A percentile compares a stretch with the other conserved stretches of the same genome.
Conservation (phyloP, 92 coral and sea anemone species). For the Nematostella vectensis region DNA sequence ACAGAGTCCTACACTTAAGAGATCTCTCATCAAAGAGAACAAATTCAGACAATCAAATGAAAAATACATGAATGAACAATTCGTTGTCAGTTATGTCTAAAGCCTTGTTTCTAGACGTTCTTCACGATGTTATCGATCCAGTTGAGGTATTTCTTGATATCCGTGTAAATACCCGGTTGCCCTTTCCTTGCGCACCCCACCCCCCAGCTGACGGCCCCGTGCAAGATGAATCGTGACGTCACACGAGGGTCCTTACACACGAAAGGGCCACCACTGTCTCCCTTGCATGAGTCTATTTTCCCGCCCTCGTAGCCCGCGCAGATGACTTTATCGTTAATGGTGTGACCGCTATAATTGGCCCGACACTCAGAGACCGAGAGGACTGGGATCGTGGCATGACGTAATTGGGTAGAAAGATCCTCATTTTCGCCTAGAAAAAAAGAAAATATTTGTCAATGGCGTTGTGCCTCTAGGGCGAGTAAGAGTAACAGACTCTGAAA, state of each 20-base stretch:
- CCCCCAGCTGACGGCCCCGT: conserved; percentile 79
- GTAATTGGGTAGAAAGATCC: conserved; percentile 41
- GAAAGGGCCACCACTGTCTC: conserved; percentile 83
- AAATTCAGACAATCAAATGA: too few species aligned
- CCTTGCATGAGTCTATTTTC: conserved; percentile 70
- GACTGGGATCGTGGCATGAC: conserved; percentile 50
- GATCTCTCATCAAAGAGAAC: too few species aligned
- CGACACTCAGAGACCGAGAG: conserved; percentile 32
- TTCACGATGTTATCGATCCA: conserved; percentile 44
- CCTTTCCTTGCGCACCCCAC: conserved; percentile 66
- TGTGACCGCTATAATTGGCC: conserved; percentile 28
- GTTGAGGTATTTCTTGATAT: conserved; percentile 39
- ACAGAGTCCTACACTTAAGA: too few species aligned
- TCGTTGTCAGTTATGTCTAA: too few species aligned
- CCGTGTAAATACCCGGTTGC: conserved; percentile 63
- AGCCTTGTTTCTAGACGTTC: conserved; percentile 6
- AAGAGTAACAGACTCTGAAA: not conserved
- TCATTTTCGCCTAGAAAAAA: conserved; percentile 23
- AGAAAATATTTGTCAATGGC: not conserved
- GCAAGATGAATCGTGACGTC: conserved; percentile 25
- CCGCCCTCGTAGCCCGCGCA: conserved; percentile 73
- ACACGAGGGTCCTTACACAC: conserved; percentile 49
- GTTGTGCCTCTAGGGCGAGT: not conserved
- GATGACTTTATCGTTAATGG: conserved; percentile 53
- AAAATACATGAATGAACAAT: too few species aligned